Conservation (phyloP, 2,888 invertebrate species). For the Gasteruption jaculator region DNA sequence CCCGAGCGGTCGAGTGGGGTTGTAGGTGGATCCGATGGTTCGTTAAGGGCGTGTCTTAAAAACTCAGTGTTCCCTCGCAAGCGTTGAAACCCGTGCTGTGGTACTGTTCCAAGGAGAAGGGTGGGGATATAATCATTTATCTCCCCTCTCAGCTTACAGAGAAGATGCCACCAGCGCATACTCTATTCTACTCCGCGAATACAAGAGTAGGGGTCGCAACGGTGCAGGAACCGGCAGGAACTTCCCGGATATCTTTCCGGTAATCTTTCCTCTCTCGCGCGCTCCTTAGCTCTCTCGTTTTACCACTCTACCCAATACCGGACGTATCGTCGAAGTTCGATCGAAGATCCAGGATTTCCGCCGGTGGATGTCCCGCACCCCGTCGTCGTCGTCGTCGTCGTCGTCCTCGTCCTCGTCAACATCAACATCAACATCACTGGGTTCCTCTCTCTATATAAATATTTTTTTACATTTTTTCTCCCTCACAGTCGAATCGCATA, state of each 20-base stretch:
- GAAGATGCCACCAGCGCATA: constrained; percentile 10
- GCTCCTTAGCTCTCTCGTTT: constrained; percentile 8
- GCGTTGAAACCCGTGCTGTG: constrained; percentile 4
- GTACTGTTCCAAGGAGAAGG: constrained; percentile 10
- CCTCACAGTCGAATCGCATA: too few species aligned
- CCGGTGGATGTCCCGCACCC: constrained; percentile 28
- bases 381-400: constrained; percentile 7
- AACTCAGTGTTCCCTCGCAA: constrained; percentile 27
- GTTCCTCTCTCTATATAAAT: neutral
- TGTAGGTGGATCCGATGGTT: constrained; percentile 24
- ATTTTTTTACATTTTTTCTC: too few species aligned
- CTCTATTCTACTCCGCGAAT: constrained; percentile 5
- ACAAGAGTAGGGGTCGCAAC: constrained; percentile 12
- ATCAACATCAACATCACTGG: neutral
- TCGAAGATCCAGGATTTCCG: constrained; percentile 39
- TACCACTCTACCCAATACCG: constrained; percentile 15
- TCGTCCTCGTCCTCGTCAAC: neutral
- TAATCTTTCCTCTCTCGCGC: constrained; percentile 33
- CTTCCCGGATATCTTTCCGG: constrained; percentile 47
- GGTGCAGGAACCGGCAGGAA: constrained; percentile 25
- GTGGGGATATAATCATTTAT: constrained; percentile 12
- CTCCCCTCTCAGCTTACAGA: constrained; percentile 12
- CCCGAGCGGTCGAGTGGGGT: constrained; percentile 22
- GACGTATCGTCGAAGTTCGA: constrained; percentile 34
- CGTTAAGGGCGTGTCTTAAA: constrained; percentile 17